Evolutionary conservation across 2,113 vertebrate species (phyloP).

Genomic region (Hemicordylus capensis): DNA sequence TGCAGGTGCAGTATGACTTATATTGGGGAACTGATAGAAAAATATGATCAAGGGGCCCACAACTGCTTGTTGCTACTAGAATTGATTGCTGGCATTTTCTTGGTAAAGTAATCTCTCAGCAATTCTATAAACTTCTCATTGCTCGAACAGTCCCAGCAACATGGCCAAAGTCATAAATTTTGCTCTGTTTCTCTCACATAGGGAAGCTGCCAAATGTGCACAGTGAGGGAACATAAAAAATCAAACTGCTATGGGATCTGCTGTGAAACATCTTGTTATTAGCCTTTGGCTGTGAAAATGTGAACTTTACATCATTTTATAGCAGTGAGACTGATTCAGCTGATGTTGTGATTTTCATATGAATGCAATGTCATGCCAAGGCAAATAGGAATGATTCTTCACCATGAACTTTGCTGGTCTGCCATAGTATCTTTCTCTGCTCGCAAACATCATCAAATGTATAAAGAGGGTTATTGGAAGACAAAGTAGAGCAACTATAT

Average conservation of each 20-base stretch:
- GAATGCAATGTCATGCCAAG: neutral
- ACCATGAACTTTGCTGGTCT: neutral
- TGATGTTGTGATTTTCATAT: neutral
- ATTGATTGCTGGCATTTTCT: neutral
- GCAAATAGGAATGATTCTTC: neutral
- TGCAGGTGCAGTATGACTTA: conserved; percentile 13
- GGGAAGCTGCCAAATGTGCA: neutral
- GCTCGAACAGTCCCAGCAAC: conserved; percentile 12
- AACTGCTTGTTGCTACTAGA: neutral
- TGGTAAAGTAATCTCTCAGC: neutral
- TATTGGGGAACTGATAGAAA: neutral
- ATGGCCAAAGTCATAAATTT: neutral
- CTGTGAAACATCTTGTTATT: conserved; percentile 34
- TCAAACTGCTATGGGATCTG: conserved; percentile 25
- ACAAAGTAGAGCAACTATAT: fast-evolving
- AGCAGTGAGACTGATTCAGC: neutral
- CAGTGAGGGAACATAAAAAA: conserved; percentile 24
- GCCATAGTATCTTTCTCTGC: neutral
- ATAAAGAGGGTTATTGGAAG: fast-evolving
- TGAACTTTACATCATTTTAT: neutral
- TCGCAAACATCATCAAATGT: fast-evolving
- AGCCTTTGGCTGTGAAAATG: conserved; percentile 45
- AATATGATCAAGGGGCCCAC: neutral
- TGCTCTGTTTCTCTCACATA: neutral
- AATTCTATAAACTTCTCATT: neutral